Conservation (phyloP, 1,140 invertebrate species). For the Eumaeus atala region DNA sequence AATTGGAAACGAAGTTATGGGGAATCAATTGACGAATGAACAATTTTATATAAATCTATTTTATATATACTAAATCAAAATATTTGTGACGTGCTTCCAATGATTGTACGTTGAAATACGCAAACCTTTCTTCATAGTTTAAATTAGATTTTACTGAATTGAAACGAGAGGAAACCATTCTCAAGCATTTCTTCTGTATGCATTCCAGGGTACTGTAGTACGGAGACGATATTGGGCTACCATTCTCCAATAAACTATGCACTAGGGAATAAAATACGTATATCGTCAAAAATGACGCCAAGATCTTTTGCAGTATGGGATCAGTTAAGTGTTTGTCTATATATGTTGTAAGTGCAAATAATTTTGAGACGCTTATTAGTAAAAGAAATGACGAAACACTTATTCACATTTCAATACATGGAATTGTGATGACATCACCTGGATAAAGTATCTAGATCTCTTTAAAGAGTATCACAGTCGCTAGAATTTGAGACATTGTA, state of each 20-base stretch:
- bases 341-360: not conserved
- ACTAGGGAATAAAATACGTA: not conserved
- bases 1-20: no score
- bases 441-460: not conserved
- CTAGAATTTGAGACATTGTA: not conserved
- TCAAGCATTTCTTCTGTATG: no score
- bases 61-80: no score
- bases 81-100: no score
- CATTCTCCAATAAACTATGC: not conserved
- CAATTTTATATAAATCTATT: no score
- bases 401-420: not conserved
- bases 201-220: no score
- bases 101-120: no score
- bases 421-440: not conserved
- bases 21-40: no score
- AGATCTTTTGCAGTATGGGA: not conserved
- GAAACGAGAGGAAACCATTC: no score
- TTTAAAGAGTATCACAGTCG: not conserved
- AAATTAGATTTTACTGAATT: no score
- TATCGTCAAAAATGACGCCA: not conserved
- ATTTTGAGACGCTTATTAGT: not conserved
- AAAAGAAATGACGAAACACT: conserved; percentile 1
- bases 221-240: not conserved
- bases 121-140: no score
- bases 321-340: no score